Conservation (phyloP, 2,888 invertebrate genomes). For the Eucriotettix oculatus region DNA sequence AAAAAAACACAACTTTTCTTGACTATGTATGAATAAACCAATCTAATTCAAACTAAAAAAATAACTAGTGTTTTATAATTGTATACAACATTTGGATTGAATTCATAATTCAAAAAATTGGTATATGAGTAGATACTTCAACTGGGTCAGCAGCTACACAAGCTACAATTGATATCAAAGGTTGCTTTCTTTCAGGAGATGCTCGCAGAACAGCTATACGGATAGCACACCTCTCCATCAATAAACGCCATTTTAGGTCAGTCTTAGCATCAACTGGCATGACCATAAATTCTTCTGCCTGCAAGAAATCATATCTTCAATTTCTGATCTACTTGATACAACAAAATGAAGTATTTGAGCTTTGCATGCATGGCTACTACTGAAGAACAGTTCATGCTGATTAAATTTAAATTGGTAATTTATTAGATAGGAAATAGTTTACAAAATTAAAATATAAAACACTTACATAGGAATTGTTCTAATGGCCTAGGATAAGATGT, state of each 20-base stretch:
- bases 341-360: too few relatives aligned
- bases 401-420: not conserved
- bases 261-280: conserved; percentile 35
- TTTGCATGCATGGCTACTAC: too few relatives aligned
- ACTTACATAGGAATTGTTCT: too few relatives aligned
- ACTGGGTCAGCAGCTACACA: conserved; percentile 19
- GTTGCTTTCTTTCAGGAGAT: conserved; percentile 15
- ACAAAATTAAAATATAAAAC: too few relatives aligned
- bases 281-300: conserved; percentile 35
- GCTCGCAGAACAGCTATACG: conserved; percentile 29
- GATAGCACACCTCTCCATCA: conserved; percentile 44
- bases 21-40: too few relatives aligned
- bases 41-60: too few relatives aligned
- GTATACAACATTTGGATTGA: too few relatives aligned
- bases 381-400: not conserved
- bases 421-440: too few relatives aligned
- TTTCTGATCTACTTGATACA: too few relatives aligned
- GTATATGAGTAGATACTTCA: conserved; percentile 24
- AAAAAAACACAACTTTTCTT: too few relatives aligned
- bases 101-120: conserved; percentile 21
- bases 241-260: conserved; percentile 41
- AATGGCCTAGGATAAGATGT: too few relatives aligned
- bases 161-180: conserved; percentile 24
- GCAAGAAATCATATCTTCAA: conserved; percentile 10
- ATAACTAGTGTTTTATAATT: too few relatives aligned